Evolutionary conservation across 2,888 invertebrate species (phyloP), one percentile per base, ranked within the genome.

Genomic region (Pomacea canaliculata): DNA sequence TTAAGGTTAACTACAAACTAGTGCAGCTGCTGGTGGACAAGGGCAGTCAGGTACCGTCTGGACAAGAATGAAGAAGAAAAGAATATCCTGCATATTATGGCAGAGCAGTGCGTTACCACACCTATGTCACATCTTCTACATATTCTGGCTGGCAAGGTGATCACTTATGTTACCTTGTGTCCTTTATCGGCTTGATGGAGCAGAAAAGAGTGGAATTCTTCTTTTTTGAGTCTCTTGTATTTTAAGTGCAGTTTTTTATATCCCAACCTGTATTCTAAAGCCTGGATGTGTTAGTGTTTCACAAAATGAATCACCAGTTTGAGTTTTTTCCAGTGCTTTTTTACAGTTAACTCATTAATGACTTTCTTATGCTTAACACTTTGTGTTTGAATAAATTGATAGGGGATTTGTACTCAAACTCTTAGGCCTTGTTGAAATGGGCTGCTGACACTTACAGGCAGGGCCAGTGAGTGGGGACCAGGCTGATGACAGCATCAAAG

Each of bases 11-110:
- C 79, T 83, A 85, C 48, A 84, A 86, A 51, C 81, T 91, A 75
- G 89, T 90, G 60, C 84, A 88, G 79, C 83, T 87, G 76, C 83
- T 91, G 73, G 84, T 91, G 49, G 87, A 88, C 76, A 86, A 84
- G 63, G 90, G 90, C 27, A 89, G 89, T 23, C 84, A 84, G 62
- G 87, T 91, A 48, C 87, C 90, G 46, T n/a, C 84, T 86, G 8
- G 87, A 87, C 78, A 87, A 88, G 51, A 88, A 90, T 77, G 84
- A 86, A 37, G 81, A 84, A 56, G 89, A 89, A 48, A 86, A 90
- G 79, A 91, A 89, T 71, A 83, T 91, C 23, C 84, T 91, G 9
- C 91, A 91, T 81, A 82, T 88, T 60, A 85, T 91, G 84, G 90
- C 91, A 19, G 84, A 88, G 49, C 87, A 89, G 70, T 89, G 91